Conservation (phyloP, 2,113 vertebrate genomes). For the Panthera tigris region DNA sequence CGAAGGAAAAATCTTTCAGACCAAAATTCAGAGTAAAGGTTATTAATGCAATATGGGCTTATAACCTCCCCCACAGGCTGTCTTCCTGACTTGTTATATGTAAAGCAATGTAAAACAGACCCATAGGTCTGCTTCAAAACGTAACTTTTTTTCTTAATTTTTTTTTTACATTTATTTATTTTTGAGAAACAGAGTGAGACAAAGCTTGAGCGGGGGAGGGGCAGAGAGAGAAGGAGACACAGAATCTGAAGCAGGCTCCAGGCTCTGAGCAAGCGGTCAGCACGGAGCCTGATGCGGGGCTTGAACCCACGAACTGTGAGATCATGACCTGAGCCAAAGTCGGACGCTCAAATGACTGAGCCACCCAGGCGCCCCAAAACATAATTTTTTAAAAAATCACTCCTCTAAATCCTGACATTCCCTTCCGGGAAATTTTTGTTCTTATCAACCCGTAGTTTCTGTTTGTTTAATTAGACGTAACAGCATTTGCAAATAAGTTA, state of each 20-base stretch:
- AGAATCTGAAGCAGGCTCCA: no score
- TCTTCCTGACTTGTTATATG: background rate
- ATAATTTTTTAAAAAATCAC: background rate
- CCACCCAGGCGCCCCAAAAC: background rate
- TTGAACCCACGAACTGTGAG: background rate
- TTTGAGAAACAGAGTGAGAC: background rate
- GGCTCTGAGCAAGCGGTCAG: no score
- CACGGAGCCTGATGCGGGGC: background rate
- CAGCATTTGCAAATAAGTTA: constrained; percentile 18
- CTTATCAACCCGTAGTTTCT: background rate
- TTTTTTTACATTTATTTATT: background rate
- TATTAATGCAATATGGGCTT: background rate
- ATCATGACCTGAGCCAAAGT: background rate
- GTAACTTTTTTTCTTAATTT: no score
- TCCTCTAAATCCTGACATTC: background rate
- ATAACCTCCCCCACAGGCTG: accelerated
- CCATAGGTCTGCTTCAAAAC: background rate
- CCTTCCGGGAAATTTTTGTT: background rate
- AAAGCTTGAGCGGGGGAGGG: no score
- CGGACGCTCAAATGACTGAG: background rate
- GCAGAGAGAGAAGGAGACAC: no score
- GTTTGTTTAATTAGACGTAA: constrained; percentile 11
- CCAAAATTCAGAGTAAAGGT: background rate
- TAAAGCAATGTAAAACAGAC: background rate
- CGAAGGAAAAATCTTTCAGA: background rate